These are phyloP conservation scores for Drosophila anceps DNA, from an alignment of 2,888 invertebrate genomes.

Conservation along the genomic window DNA sequence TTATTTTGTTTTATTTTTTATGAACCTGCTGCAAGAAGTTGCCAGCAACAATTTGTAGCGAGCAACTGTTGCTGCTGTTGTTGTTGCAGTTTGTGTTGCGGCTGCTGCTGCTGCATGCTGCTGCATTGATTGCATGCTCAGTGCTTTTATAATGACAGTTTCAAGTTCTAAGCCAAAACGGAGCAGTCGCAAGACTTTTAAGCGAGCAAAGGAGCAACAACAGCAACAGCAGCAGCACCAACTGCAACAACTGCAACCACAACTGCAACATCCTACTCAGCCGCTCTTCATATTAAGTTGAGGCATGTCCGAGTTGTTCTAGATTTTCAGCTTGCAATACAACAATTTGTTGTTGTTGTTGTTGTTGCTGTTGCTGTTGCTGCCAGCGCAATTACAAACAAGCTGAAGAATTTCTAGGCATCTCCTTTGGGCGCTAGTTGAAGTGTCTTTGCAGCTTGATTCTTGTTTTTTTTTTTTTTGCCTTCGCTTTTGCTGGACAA, in stretches of 20 bases:
- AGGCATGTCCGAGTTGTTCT: conserved; percentile 77
- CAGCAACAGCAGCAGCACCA: conserved; percentile 13
- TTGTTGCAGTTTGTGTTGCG: conserved; percentile 46
- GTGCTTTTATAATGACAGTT: conserved; percentile 79
- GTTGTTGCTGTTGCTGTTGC: conserved; percentile 46
- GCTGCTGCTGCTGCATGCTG: conserved; percentile 34
- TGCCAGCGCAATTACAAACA: conserved; percentile 74
- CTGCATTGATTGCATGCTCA: conserved; percentile 80
- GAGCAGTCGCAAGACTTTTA: conserved; percentile 28
- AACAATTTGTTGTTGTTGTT: conserved; percentile 56
- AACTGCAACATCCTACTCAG: conserved; percentile 54
- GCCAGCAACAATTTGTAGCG: conserved; percentile 44
- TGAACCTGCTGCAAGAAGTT: conserved; percentile 47
- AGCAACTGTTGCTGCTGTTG: conserved; percentile 34
- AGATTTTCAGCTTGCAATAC: conserved; percentile 65
- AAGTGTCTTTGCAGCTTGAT: conserved; percentile 47
- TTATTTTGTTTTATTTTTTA: conserved; percentile 77
- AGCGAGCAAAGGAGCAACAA: conserved; percentile 25
- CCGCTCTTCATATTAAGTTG: conserved; percentile 65
- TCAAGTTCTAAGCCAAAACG: conserved; percentile 81
- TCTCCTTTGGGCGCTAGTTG: conserved; percentile 76
- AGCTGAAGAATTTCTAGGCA: conserved; percentile 74
- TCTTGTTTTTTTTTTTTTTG: conserved; percentile 10
- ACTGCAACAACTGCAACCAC: conserved; percentile 35
- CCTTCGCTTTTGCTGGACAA: conserved; percentile 52